phyloP scores from a whole-genome alignment of 2,113 vertebrate genomes.

The Sialia sialis region DNA sequence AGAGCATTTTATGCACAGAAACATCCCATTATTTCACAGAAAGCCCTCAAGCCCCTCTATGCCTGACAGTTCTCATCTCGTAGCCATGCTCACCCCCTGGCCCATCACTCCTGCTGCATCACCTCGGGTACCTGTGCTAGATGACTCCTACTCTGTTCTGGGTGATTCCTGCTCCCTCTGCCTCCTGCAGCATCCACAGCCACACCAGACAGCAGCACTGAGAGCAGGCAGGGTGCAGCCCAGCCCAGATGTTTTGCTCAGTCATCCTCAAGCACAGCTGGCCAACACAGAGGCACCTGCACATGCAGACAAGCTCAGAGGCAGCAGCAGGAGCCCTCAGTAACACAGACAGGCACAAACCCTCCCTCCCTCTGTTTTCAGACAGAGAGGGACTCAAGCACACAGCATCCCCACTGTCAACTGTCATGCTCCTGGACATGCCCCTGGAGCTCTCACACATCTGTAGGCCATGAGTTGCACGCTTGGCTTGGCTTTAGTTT shows the following conservation, averaged over 20 bases:
- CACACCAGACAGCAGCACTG: neutral
- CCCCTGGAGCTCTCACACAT: neutral
- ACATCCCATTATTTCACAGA: neutral
- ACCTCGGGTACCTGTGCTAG: neutral
- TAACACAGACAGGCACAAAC: neutral
- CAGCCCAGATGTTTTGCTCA: neutral
- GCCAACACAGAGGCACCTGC: neutral
- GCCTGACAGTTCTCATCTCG: rapidly evolving
- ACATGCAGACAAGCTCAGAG: neutral
- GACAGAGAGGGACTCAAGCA: too few relatives aligned
- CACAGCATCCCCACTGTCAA: too few relatives aligned
- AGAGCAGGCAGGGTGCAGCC: neutral
- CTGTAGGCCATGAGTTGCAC: rapidly evolving
- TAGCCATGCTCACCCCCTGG: neutral
- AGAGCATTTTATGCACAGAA: neutral
- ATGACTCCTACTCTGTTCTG: too few relatives aligned
- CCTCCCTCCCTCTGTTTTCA: too few relatives aligned
- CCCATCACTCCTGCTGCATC: neutral
- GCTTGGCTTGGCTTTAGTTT: too few relatives aligned
- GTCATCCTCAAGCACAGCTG: neutral
- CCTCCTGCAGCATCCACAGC: neutral
- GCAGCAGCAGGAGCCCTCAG: neutral
- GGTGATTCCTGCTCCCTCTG: too few relatives aligned
- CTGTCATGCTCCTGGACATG: neutral
- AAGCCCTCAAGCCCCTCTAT: rapidly evolving